These are phyloP conservation scores for Carposina sasakii DNA, from an alignment of 1,140 invertebrate species.

Conservation along the genomic window DNA sequence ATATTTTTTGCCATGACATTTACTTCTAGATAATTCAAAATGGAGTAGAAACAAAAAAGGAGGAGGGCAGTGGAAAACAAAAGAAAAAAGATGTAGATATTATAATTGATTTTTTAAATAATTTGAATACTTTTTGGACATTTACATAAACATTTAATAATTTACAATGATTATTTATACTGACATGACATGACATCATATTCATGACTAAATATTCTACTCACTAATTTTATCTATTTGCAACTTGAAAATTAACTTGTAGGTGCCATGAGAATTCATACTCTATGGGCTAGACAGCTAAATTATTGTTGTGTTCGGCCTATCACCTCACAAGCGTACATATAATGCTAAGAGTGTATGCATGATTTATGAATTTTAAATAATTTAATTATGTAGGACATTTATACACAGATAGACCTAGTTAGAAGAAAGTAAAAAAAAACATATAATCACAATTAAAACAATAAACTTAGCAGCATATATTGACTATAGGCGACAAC, in stretches of 20 bases:
- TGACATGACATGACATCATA: constrained; percentile 70
- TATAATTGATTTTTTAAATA: constrained; percentile 69
- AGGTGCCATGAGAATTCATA: constrained; percentile 66
- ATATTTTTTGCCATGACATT: no score
- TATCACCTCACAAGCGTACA: constrained; percentile 56
- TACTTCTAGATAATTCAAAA: no score
- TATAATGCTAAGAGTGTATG: constrained; percentile 67
- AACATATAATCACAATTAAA: constrained; percentile 1
- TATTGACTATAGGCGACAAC: constrained; percentile 32
- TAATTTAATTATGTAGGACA: constrained; percentile 63
- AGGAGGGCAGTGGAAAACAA: constrained; percentile 47
- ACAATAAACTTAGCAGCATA: constrained; percentile 10
- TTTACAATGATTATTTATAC: constrained; percentile 72
- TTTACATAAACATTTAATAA: constrained; percentile 73
- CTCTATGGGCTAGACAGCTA: constrained; percentile 66
- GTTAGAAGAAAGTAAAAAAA: background rate
- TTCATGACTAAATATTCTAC: constrained; percentile 66
- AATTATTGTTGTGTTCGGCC: constrained; percentile 51
- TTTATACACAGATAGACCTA: constrained; percentile 59
- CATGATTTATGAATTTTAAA: constrained; percentile 65
- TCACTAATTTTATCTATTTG: constrained; percentile 61
- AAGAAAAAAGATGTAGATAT: constrained; percentile 60
- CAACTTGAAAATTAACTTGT: constrained; percentile 65
- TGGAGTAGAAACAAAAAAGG: constrained; percentile 30
- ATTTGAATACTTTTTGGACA: constrained; percentile 73